Evolutionary conservation across 37 sponge, comb jelly and placozoan genomes (phyloP).

Genomic region (Halichondria panicea): DNA sequence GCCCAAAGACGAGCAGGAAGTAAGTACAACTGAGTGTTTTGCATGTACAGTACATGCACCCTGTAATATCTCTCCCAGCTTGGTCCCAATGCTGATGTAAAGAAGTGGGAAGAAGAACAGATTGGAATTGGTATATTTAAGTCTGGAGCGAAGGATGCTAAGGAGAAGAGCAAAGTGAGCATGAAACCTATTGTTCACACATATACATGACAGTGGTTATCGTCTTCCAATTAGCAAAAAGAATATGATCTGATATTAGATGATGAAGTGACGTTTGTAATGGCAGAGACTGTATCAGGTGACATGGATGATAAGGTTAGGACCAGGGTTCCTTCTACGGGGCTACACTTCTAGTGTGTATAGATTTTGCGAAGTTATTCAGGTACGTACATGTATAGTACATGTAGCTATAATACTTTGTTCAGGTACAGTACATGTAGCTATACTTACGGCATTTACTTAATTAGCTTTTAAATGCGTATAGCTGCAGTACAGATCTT

Average conservation of each 20-base stretch:
- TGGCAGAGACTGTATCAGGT: slow-evolving; percentile 84
- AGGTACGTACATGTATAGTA: too few relatives aligned
- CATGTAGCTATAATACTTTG: too few relatives aligned
- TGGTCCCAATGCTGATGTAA: slow-evolving; percentile 93
- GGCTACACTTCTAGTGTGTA: too few relatives aligned
- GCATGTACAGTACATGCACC: neutral
- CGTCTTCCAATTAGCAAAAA: slow-evolving; percentile 49
- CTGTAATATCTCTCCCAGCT: slow-evolving; percentile 35
- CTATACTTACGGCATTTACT: too few relatives aligned
- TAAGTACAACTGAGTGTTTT: slow-evolving; percentile 21
- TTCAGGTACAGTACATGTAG: too few relatives aligned
- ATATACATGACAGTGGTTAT: neutral
- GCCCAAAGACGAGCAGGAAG: slow-evolving; percentile 64
- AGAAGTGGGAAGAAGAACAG: slow-evolving; percentile 96
- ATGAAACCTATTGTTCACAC: neutral
- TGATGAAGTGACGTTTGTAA: slow-evolving; percentile 85
- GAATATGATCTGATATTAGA: slow-evolving; percentile 96
- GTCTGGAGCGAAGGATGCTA: slow-evolving; percentile 89
- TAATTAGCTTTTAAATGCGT: too few relatives aligned
- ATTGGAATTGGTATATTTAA: slow-evolving; percentile 73
- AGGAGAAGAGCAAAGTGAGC: slow-evolving; percentile 67
- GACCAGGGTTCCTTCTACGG: too few relatives aligned
- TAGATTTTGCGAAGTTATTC: too few relatives aligned
- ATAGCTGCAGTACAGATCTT: too few relatives aligned
- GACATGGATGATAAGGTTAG: slow-evolving; percentile 35